Evolutionary conservation across 2,113 vertebrate species (phyloP).

Genomic region (Campylomormyrus numenius): DNA sequence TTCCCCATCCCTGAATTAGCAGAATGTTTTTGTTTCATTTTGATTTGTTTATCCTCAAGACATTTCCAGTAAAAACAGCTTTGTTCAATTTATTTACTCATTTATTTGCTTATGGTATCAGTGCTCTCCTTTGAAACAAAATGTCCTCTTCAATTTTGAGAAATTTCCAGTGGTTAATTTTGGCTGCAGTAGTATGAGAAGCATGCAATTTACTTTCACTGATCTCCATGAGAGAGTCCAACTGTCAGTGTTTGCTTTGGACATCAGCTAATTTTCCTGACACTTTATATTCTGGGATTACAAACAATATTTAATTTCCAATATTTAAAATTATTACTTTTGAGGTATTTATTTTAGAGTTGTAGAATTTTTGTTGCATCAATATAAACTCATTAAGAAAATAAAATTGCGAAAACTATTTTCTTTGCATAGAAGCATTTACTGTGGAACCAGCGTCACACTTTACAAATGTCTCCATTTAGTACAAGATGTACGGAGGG

Average conservation of each 20-base stretch:
- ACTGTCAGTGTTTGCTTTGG: neutral
- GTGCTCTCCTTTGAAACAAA: conserved; percentile 1
- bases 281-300: neutral
- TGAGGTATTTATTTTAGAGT: neutral
- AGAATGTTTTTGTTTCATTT: neutral
- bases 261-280: neutral
- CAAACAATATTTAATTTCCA: neutral
- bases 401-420: neutral
- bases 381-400: neutral
- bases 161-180: conserved; percentile 11
- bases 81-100: neutral
- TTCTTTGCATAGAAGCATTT: neutral
- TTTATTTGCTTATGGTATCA: conserved; percentile 3
- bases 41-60: neutral
- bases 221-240: neutral
- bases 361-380: neutral
- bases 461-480: neutral
- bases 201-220: conserved; percentile 8
- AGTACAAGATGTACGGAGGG: neutral
- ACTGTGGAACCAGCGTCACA: neutral
- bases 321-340: neutral
- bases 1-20: neutral
- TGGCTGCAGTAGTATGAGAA: neutral
- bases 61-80: neutral
- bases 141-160: conserved; percentile 1